Conservation (phyloP, 1,140 invertebrate genomes). For the Platorchestia sp. region DNA sequence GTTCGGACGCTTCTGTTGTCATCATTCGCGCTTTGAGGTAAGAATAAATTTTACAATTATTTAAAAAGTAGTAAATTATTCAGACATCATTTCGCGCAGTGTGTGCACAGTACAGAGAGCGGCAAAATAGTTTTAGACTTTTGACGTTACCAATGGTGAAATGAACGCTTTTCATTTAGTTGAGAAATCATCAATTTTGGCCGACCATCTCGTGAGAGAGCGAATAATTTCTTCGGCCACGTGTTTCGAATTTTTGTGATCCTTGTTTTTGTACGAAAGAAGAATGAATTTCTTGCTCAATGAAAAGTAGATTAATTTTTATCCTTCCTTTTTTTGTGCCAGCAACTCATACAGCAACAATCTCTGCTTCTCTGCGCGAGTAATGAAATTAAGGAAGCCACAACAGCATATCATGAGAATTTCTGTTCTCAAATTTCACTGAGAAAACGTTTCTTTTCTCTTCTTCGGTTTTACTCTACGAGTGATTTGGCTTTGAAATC, state of each 20-base stretch:
- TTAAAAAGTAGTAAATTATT: neutral
- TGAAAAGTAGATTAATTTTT: neutral
- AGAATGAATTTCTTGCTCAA: neutral
- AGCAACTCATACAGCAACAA: neutral
- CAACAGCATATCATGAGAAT: neutral
- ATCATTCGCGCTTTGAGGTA: neutral
- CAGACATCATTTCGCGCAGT: neutral
- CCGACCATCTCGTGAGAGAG: too few species aligned
- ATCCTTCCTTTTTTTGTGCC: neutral
- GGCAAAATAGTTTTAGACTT: neutral
- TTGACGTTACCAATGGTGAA: neutral
- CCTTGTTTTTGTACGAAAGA: neutral
- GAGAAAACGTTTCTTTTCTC: neutral
- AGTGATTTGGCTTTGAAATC: neutral
- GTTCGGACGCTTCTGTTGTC: neutral
- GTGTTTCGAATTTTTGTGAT: neutral
- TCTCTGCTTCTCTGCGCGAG: neutral
- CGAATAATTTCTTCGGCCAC: neutral
- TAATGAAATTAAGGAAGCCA: neutral
- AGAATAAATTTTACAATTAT: neutral
- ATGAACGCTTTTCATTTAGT: neutral
- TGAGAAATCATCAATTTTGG: neutral
- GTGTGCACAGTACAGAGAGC: neutral
- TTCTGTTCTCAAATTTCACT: too few species aligned
- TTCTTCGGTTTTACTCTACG: neutral